Base-by-base conservation (phyloP, 2,113 vertebrate species). In the Herpailurus yagouaroundi region DNA sequence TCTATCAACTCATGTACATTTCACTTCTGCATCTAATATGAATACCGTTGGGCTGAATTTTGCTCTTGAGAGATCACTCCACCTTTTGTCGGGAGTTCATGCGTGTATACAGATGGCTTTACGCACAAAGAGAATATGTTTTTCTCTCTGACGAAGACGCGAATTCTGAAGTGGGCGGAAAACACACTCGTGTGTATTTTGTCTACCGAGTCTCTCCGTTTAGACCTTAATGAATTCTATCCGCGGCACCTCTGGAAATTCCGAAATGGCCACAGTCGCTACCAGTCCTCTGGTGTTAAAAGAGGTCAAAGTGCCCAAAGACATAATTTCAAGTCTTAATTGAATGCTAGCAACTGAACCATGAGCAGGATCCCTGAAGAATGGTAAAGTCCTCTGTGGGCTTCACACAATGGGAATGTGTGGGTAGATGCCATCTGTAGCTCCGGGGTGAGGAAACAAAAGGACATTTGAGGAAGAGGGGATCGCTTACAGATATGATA, bases 351-450 rank as follows among this genome's bases (percentile, higher is more conserved):
- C 98, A 94, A 96, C 96, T 98, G 96, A 97, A 87, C 98, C 98
- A 52, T 88, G 89, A 98, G 98, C 97, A 95, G 95, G 95, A 69
- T 86, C 93, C 93, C 95, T 80, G 96, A 98, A 99, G 99, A 99
- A 99, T 98, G 98, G 98, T 31, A 19, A 92, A 71, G 97, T 94
- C 97, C 98, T 99, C 98, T 97, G 90, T 98, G 95, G 99, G 98
- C 98, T 98, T 98, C 98, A 98, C 98, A 99, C 99, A 99, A 99
- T 99, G 99, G 98, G 98, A 98, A 98, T 99, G 99, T 98, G 99
- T 99, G 99, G 99, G 99, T 97, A 99, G 99, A 98, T 99, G 99
- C 99, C 99, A 99, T 99, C 99, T 99, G 99, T 98, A 98, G 98
- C 98, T 98, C 98, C 98, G 97, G 98, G 98, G 96, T 95, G 79